phyloP scores from a whole-genome alignment of 1,140 invertebrate genomes.

The Pinna nobilis region DNA sequence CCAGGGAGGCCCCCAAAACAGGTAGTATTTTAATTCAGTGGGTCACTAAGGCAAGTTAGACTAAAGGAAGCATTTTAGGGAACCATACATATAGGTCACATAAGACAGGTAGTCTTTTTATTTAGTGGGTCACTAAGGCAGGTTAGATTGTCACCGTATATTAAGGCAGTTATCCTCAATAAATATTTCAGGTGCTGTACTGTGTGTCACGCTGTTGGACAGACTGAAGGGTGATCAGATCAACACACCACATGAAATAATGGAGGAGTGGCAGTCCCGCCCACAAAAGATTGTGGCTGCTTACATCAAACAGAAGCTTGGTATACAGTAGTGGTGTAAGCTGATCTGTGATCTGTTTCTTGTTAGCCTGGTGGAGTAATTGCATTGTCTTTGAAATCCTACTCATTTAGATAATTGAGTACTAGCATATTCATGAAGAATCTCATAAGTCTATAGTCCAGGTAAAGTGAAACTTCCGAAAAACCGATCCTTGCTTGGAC shows the following conservation, averaged over 20 bases:
- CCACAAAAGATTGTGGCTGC: conserved; percentile 91
- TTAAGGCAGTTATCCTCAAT: too few relatives aligned
- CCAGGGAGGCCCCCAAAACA: too few relatives aligned
- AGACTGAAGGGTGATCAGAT: conserved; percentile 96
- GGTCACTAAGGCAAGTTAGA: too few relatives aligned
- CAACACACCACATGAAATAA: conserved; percentile 85
- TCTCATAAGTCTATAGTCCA: background rate
- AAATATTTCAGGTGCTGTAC: conserved; percentile 87
- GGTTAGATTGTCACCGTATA: too few relatives aligned
- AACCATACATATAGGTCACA: too few relatives aligned
- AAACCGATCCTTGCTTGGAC: background rate
- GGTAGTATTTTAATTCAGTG: too few relatives aligned
- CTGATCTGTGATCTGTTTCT: background rate
- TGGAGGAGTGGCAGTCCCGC: conserved; percentile 94
- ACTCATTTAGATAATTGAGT: background rate
- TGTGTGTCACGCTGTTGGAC: conserved; percentile 96
- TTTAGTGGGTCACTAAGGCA: too few relatives aligned
- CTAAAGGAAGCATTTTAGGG: too few relatives aligned
- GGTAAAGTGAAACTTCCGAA: background rate
- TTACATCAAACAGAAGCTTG: conserved; percentile 89
- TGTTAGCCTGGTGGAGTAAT: too few relatives aligned
- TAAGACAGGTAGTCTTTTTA: too few relatives aligned
- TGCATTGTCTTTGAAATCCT: too few relatives aligned
- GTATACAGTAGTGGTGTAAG: conserved; percentile 24
- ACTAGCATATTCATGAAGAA: background rate